Conservation (phyloP, 2,797 vertebrate species). For the Todus mexicanus region DNA sequence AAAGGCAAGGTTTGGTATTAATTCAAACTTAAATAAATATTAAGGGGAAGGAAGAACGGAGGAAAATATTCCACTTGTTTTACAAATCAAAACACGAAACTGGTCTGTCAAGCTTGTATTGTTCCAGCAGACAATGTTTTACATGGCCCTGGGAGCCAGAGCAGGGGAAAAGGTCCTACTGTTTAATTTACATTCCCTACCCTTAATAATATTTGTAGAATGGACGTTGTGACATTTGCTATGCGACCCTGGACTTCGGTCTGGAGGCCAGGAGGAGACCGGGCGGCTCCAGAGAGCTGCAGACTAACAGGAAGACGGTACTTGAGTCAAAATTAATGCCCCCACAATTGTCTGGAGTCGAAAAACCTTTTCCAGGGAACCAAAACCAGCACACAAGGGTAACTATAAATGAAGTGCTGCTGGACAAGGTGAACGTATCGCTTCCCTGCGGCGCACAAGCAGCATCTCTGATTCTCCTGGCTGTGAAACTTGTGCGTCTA, state of each 20-base stretch:
- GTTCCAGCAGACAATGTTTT: neutral
- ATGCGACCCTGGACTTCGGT: neutral
- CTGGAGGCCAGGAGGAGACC: neutral
- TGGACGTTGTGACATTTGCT: neutral
- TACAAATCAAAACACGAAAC: neutral
- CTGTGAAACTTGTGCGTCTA: neutral
- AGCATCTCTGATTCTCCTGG: neutral
- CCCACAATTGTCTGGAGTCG: neutral
- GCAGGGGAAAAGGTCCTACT: neutral
- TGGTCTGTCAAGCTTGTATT: neutral
- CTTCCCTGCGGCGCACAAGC: neutral
- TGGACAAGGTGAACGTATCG: rapidly evolving
- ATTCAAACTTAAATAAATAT: neutral
- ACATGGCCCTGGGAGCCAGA: neutral
- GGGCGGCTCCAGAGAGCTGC: neutral
- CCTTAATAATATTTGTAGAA: neutral
- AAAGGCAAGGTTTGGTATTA: neutral
- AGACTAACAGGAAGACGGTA: neutral
- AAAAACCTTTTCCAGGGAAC: neutral
- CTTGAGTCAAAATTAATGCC: neutral
- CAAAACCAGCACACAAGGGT: neutral
- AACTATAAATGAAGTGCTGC: neutral
- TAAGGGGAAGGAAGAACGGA: neutral
- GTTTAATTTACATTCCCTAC: neutral
- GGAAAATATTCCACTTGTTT: neutral